Conservation (phyloP, 2,797 vertebrate species). For the Cheirogaleus major region DNA sequence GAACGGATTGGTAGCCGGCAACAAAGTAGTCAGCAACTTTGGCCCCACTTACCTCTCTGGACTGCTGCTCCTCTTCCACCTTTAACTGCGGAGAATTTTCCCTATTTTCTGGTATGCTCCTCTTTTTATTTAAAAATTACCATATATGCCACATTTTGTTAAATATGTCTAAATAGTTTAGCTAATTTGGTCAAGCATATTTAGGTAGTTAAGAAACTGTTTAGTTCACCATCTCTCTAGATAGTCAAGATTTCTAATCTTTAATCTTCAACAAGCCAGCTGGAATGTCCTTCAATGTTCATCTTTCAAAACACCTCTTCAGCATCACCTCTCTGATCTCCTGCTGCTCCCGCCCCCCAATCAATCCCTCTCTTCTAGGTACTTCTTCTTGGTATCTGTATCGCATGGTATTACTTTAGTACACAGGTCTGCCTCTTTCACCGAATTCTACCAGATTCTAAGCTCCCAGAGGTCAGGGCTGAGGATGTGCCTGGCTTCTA, state of each 20-base stretch:
- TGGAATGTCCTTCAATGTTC: background rate
- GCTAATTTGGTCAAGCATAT: background rate
- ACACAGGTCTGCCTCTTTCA: background rate
- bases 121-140: conserved; percentile 27
- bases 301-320: background rate
- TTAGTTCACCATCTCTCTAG: background rate
- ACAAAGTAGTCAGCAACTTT: background rate
- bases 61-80: background rate
- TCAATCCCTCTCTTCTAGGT: background rate
- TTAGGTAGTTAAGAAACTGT: conserved; percentile 23
- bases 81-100: background rate
- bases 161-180: background rate
- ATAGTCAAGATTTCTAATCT: background rate
- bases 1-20: background rate
- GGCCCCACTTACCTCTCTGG: background rate
- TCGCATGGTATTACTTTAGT: background rate
- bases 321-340: background rate
- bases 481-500: background rate
- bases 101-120: background rate
- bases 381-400: background rate
- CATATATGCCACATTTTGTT: background rate
- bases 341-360: background rate
- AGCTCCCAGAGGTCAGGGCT: background rate
- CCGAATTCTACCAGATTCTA: background rate
- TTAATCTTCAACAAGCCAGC: background rate